Conservation (phyloP, 2,113 vertebrate species). For the Scytalopus superciliaris region DNA sequence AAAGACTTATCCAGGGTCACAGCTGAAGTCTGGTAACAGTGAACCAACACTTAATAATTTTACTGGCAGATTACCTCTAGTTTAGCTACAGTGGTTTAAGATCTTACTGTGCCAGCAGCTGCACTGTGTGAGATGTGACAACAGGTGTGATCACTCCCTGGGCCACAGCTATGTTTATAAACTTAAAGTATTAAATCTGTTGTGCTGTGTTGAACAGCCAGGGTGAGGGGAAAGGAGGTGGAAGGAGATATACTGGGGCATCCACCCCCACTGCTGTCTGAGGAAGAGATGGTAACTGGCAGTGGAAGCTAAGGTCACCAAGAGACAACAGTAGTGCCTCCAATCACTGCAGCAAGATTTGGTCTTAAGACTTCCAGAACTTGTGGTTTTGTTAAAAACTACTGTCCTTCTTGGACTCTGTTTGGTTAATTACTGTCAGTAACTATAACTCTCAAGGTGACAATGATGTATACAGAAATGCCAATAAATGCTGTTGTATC, state of each 20-base stretch:
- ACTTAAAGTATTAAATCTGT: background rate
- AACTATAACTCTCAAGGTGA: background rate
- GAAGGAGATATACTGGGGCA: background rate
- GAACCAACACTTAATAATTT: background rate
- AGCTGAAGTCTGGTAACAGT: background rate
- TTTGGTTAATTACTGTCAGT: background rate
- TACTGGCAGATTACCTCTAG: background rate
- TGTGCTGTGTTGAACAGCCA: background rate
- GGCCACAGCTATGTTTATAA: background rate
- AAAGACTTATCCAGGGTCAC: background rate
- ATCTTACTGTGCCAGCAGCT: background rate
- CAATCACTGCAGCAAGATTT: background rate
- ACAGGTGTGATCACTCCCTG: background rate
- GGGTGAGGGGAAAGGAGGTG: background rate
- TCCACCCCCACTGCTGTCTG: background rate
- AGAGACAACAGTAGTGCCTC: background rate
- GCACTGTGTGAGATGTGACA: background rate
- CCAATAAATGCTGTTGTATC: background rate
- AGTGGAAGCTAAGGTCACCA: background rate
- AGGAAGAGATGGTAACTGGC: background rate
- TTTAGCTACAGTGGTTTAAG: background rate
- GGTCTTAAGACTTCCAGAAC: background rate
- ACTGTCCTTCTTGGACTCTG: background rate
- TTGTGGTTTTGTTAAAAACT: background rate
- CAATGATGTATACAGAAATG: background rate